Percentiles rank a stretch among this genome's conserved stretches.
phyloP scores from a whole-genome alignment of 2,113 vertebrate genomes.

The Chiloscyllium plagiosum region DNA sequence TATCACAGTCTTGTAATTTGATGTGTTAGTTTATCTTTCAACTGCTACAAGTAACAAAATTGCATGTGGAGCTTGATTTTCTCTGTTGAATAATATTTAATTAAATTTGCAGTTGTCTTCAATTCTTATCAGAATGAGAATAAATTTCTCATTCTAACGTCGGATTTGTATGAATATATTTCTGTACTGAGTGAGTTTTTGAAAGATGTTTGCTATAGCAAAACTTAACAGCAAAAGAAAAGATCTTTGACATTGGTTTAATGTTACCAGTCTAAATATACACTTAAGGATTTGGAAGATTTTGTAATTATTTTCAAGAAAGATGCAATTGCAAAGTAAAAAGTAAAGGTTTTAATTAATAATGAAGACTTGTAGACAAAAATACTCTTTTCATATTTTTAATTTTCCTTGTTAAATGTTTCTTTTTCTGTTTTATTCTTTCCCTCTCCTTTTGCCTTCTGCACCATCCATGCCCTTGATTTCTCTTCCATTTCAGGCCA shows the following conservation, averaged over 20 bases:
- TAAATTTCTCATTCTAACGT: not conserved
- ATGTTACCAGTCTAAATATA: not conserved
- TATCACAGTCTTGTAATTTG: not conserved
- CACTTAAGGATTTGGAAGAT: not conserved
- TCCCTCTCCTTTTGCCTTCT: constrained; percentile 34
- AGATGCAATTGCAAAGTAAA: not conserved
- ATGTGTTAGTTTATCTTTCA: not conserved
- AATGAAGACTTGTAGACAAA: not conserved
- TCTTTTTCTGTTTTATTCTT: constrained; percentile 40
- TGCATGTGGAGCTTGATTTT: not conserved
- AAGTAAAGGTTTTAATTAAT: not conserved
- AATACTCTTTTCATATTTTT: not conserved
- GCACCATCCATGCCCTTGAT: constrained; percentile 26
- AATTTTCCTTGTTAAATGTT: constrained; percentile 35
- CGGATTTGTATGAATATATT: not conserved
- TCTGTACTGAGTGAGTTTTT: not conserved
- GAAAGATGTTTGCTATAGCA: not conserved
- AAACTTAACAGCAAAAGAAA: not conserved
- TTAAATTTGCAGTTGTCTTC: not conserved
- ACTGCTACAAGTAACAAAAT: not conserved
- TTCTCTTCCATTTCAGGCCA: constrained; percentile 63
- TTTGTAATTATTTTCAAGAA: not conserved
- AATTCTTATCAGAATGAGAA: not conserved
- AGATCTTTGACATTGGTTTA: not conserved
- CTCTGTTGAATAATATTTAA: not conserved